Base-by-base conservation (phyloP, 2,888 invertebrate species). In the Tillus elongatus region DNA sequence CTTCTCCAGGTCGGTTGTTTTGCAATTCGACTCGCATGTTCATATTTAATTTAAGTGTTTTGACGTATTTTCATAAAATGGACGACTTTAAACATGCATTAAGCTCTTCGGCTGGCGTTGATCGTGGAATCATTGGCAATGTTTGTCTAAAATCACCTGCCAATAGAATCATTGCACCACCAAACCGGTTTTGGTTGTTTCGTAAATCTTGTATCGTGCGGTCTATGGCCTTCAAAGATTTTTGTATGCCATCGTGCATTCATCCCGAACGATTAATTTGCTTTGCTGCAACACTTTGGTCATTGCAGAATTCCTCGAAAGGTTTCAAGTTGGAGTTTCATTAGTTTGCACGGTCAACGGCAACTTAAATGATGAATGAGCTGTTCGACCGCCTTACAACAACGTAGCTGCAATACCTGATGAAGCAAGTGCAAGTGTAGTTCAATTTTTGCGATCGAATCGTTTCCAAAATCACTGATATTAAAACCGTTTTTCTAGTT, bases 381-480 rank as follows among this genome's bases (percentile, higher is more conserved):
- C 60, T 26, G 63, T 67, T 43, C 56, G 36, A 6, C 53, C 52
- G 14, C 60, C 57, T 28, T 54, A 49, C 10, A 69, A 41, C 15
- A 68, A 50, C n/a, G 60, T 66, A 3, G 66, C 63, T 15, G 66
- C 66, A 41, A 69, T 67, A n/a, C n/a, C n/a, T n/a, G 6, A 36
- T 16, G 36, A 36, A 31, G 31, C 36, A 3, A 36, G 13, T 10
- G 36, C 36, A 19, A 36, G 36, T 6, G 24, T 31, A 31, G 31
- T 31, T 4, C 13, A 15, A 36, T 31, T 31, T n/a, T 30, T 29
- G 13, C 24, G 47, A 45, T 37, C 57, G 45, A 35, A 63, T 47
- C 37, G 47, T 41, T 19, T 58, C 57, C 15, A 63, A 43, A 15
- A 67, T 40, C 28, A 61, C 41, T 15, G 50, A 53, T 30, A 64